Percentiles rank a stretch among this genome's conserved stretches.
Conservation (phyloP, 2,888 invertebrate species). For the Cancer borealis region DNA sequence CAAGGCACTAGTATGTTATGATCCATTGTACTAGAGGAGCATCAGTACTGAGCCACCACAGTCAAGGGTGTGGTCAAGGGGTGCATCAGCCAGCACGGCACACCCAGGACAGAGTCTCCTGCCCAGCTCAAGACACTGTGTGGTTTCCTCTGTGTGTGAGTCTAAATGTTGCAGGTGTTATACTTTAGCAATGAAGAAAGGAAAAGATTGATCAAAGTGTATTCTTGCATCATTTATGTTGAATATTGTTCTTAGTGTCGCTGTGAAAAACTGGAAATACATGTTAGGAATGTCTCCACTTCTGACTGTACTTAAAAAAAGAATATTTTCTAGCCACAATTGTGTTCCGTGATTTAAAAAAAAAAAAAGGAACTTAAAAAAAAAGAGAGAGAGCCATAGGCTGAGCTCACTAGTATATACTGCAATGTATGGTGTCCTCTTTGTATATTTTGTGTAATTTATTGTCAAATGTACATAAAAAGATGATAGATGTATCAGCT, state of each 20-base stretch:
- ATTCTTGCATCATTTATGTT: conserved; percentile 52
- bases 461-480: conserved; percentile 74
- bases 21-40: background rate
- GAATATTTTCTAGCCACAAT: conserved; percentile 69
- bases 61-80: background rate
- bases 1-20: background rate
- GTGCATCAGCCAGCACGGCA: background rate
- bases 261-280: conserved; percentile 56
- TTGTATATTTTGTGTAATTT: conserved; percentile 76
- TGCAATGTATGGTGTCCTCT: conserved; percentile 73
- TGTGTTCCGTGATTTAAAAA: conserved; percentile 67
- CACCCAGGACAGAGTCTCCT: background rate
- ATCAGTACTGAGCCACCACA: background rate
- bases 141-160: conserved; percentile 31
- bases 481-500: conserved; percentile 31
- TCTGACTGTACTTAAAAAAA: conserved; percentile 66
- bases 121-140: conserved; percentile 15
- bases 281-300: conserved; percentile 55
- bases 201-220: background rate
- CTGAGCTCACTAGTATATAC: conserved; percentile 72
- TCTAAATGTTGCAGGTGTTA: conserved; percentile 18
- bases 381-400: conserved; percentile 66
- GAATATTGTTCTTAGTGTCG: conserved; percentile 42
- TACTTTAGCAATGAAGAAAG: background rate
- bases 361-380: too few relatives aligned